Evolutionary conservation across 2,113 vertebrate species (phyloP), one percentile per base, ranked within the genome.

Genomic region (Dinomys branickii): DNA sequence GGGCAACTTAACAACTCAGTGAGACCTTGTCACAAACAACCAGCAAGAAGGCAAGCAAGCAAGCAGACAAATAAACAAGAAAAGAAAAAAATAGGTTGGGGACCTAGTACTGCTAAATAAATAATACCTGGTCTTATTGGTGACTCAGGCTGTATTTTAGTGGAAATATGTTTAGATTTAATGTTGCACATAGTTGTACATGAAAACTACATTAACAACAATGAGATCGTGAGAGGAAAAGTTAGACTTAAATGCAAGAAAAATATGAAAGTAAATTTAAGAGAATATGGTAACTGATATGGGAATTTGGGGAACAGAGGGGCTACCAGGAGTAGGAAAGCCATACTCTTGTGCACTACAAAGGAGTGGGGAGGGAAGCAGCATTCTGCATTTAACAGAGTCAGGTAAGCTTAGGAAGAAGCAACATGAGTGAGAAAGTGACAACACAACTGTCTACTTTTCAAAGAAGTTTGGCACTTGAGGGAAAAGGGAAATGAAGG

Each of bases 321-420:
- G 2, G 9, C 20, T 16, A 2, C 73, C n/a, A 0, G 0, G 10
- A 2, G 5, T 0, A 17, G 47, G 35, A 28, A 75, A 65, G 44
- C 19, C 1, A 33, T 14, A 44, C 12, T 5, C 10, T 1, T 16
- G 5, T 6, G 56, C 2, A 4, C n/a, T 17, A 30, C 2, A 17
- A 26, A 24, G 41, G 0, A 3, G 17, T 20, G 30, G 22, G 11
- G 44, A 44, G 5, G 0, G 12, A 63, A 17, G 35, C 44, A 47
- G 26, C 13, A 47, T 47, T 77, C 44, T 50, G 26, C 28, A 28
- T 1, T 77, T 16, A 3, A 11, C 59, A 16, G 20, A 41, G 41
- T 56, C 30, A 38, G 33, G 11, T 28, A 52, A 41, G 65, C 12
- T n/a, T 85, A 19, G 44, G 61, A 56, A 54, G 38, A 75, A 81